Percentiles rank a stretch among this genome's conserved stretches.
Evolutionary conservation across 30 jellyfish, hydroid and myxozoan species (phyloP).

Genomic region (Hydractinia symbiolongicarpus): DNA sequence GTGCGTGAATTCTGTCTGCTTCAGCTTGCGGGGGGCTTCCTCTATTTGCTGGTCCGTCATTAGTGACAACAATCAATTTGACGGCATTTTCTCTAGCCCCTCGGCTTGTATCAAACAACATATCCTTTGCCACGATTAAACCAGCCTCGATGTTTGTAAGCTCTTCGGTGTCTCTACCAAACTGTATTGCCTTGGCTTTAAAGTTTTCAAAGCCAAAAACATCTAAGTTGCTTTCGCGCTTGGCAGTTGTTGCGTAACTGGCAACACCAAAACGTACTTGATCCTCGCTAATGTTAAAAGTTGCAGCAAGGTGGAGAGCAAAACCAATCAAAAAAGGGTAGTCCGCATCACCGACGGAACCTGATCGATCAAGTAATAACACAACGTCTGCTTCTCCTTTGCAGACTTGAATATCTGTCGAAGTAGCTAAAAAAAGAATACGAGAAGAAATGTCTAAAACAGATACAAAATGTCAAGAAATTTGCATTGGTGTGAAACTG

Average conservation of each 20-base stretch:
- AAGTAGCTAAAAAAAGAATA: neutral
- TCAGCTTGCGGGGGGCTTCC: neutral
- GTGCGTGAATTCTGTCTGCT: neutral
- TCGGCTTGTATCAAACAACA: neutral
- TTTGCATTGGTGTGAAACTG: no score
- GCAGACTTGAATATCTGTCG: neutral
- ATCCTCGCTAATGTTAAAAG: constrained; percentile 2
- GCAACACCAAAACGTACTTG: constrained; percentile 2
- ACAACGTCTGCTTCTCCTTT: constrained; percentile 9
- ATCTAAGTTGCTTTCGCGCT: neutral
- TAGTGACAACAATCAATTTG: neutral
- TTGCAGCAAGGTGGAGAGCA: neutral
- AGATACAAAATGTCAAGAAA: no score
- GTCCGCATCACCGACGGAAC: neutral
- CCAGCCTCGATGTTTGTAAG: constrained; percentile 5
- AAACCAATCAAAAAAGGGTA: neutral
- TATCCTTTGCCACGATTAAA: neutral
- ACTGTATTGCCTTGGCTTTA: neutral
- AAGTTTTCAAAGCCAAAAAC: neutral
- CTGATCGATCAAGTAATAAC: constrained; percentile 1
- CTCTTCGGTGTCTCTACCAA: neutral
- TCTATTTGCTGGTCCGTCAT: constrained; percentile 4
- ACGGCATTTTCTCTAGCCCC: neutral
- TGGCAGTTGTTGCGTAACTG: constrained; percentile 6
- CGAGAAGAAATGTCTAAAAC: no score